Evolutionary conservation across 2,113 vertebrate species (phyloP).

Genomic region (Rhinoderma darwinii): DNA sequence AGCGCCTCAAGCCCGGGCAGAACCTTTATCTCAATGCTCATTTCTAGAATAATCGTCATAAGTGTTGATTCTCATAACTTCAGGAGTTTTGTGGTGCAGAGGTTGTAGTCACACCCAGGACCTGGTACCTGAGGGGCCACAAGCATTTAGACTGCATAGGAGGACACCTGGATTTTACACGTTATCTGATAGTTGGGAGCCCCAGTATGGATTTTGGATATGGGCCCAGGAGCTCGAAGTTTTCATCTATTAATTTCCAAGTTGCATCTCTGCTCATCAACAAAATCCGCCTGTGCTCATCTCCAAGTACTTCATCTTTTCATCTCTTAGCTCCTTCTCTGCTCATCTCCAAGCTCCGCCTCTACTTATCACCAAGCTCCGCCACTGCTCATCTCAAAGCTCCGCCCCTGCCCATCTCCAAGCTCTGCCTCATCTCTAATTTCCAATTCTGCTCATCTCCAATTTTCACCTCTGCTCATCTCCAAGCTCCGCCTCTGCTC

Average conservation of each 20-base stretch:
- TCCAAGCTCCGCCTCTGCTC: neutral
- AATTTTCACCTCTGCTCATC: neutral
- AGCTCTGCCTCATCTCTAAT: neutral
- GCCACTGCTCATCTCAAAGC: neutral
- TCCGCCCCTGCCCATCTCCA: neutral
- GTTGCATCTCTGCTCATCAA: neutral
- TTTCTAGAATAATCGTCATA: neutral
- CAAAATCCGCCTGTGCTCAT: neutral
- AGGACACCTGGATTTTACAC: no score
- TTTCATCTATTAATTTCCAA: no score
- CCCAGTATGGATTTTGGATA: no score
- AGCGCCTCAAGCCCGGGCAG: neutral
- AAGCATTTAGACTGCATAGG: no score
- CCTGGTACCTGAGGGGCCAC: no score
- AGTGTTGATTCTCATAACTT: neutral
- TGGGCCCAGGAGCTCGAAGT: no score
- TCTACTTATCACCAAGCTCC: no score
- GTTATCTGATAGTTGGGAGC: no score
- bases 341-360: neutral
- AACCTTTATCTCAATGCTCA: no score
- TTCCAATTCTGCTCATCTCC: neutral
- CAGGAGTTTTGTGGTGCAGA: neutral
- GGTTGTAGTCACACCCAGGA: no score
- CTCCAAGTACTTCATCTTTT: neutral
- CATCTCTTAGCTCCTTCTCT: neutral